A percentile compares a stretch with the other conserved stretches of the same genome.
Evolutionary conservation across 2,113 vertebrate species (phyloP).

Genomic region (Chaenocephalus aceratus): DNA sequence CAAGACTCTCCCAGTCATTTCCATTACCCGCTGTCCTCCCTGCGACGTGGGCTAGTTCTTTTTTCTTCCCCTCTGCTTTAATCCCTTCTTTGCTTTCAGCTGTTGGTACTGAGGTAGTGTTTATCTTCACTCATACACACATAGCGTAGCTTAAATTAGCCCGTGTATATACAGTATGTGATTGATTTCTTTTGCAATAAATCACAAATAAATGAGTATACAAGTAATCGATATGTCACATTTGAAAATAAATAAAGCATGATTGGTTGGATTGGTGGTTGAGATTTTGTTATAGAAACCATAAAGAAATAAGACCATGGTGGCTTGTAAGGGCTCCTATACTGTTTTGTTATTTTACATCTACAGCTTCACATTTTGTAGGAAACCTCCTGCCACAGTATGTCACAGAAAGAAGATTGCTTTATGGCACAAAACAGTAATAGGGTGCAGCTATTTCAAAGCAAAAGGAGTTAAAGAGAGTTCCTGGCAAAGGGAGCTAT

Average conservation of each 20-base stretch:
- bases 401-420: neutral
- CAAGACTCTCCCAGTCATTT: constrained; percentile 52
- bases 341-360: neutral
- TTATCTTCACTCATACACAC: constrained; percentile 52
- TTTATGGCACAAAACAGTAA: constrained; percentile 1
- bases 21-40: constrained; percentile 31
- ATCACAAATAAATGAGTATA: constrained; percentile 9
- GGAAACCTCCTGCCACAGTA: neutral
- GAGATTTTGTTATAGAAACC: constrained; percentile 14
- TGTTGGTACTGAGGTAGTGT: constrained; percentile 36
- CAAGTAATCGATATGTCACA: constrained; percentile 6
- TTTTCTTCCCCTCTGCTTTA: constrained; percentile 57
- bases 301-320: neutral
- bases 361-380: neutral
- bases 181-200: constrained; percentile 39
- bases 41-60: constrained; percentile 38
- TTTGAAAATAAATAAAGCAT: neutral
- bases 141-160: constrained; percentile 22
- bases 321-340: neutral
- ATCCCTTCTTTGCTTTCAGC: constrained; percentile 58
- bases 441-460: constrained; percentile 2
- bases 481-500: neutral
- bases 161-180: constrained; percentile 10
- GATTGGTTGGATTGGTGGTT: constrained; percentile 11
- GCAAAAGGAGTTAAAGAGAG: neutral